These are phyloP conservation scores for Spicauda simplicius DNA, from an alignment of 2,888 invertebrate species.

Conservation along the genomic window DNA sequence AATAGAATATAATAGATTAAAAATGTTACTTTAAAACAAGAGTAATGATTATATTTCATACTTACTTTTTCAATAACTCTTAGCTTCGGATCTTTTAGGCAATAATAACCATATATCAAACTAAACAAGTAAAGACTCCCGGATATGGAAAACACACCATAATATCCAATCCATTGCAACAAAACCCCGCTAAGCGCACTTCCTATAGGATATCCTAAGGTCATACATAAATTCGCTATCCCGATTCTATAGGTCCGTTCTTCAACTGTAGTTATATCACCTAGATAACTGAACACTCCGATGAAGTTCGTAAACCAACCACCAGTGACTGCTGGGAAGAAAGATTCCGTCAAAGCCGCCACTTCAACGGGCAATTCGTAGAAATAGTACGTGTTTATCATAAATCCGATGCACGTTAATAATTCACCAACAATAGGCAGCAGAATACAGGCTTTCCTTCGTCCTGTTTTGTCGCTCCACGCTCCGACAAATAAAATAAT, in stretches of 20 bases:
- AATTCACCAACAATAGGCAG: conserved; percentile 93
- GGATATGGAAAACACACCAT: conserved; percentile 91
- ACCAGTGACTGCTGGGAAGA: conserved; percentile 92
- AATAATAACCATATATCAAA: conserved; percentile 89
- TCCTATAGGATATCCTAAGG: conserved; percentile 94
- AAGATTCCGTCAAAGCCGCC: conserved; percentile 90
- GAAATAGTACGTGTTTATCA: conserved; percentile 91
- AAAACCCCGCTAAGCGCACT: conserved; percentile 93
- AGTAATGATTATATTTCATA: neutral
- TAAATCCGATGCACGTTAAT: conserved; percentile 89
- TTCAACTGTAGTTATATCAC: conserved; percentile 92
- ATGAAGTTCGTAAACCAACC: conserved; percentile 95
- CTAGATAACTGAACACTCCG: conserved; percentile 94
- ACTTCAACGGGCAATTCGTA: conserved; percentile 92
- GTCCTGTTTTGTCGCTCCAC: conserved; percentile 89
- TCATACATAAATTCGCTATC: conserved; percentile 93
- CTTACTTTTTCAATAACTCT: conserved; percentile 56
- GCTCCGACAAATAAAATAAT: conserved; percentile 93
- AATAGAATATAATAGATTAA: too few species aligned
- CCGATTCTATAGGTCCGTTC: conserved; percentile 93
- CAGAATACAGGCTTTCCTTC: conserved; percentile 91
- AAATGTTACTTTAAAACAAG: conserved; percentile 16
- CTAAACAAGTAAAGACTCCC: conserved; percentile 89
- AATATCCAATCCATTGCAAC: conserved; percentile 89
- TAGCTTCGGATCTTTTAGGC: conserved; percentile 86